These are phyloP conservation scores for Sinocyclocheilus anshuiensis DNA, from an alignment of 2,113 vertebrate genomes.

Conservation along the genomic window DNA sequence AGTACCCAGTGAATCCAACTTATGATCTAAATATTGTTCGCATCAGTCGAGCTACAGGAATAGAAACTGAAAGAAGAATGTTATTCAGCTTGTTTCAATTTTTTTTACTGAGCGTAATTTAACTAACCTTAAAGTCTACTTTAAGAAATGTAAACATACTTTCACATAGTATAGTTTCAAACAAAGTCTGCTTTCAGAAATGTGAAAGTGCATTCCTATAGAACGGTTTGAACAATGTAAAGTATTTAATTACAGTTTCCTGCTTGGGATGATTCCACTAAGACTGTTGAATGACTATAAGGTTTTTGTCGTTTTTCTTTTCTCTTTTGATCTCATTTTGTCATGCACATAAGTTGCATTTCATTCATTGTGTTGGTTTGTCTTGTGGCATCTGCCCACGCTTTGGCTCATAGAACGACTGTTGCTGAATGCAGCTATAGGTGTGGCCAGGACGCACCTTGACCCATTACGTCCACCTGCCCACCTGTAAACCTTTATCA, in stretches of 20 bases:
- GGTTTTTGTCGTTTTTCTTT: not conserved
- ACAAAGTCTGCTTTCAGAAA: not conserved
- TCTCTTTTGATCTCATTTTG: not conserved
- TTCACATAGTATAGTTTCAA: too few species aligned
- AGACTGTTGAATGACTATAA: constrained; percentile 1
- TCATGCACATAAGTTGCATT: not conserved
- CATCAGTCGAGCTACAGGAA: not conserved
- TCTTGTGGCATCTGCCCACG: not conserved
- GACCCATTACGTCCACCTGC: constrained; percentile 29
- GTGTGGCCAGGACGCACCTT: constrained; percentile 30
- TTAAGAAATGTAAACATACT: too few species aligned
- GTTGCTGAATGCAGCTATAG: not conserved
- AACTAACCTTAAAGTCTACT: too few species aligned
- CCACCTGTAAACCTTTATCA: constrained; percentile 22
- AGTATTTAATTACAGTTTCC: constrained; percentile 1
- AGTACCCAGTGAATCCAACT: not conserved
- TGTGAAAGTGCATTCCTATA: not conserved
- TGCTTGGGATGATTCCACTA: not conserved
- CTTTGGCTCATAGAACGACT: not conserved
- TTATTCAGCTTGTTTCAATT: not conserved
- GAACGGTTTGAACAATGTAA: not conserved
- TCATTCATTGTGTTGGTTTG: not conserved
- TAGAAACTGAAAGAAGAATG: not conserved
- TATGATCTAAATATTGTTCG: not conserved
- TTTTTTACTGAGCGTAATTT: too few species aligned